Evolutionary conservation across 2,113 vertebrate genomes (phyloP), one percentile per base, ranked within the genome.

Genomic region (Hydrochoerus hydrochaeris): DNA sequence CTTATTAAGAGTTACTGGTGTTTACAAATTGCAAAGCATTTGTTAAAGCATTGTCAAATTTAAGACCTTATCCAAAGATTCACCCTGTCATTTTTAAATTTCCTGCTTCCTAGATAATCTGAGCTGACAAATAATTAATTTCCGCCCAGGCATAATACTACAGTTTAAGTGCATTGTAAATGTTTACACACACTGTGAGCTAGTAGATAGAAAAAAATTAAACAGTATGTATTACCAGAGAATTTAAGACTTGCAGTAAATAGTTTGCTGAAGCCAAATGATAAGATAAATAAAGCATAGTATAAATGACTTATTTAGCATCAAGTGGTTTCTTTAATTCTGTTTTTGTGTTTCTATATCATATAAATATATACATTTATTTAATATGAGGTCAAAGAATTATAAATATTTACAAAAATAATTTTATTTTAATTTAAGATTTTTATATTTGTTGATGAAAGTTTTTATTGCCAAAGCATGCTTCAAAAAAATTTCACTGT

Each of bases 31-130:
- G 17, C 7, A 46, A 81, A 82, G 52, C 77, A 52, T 57, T 92
- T 62, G 62, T 85, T 32, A 90, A 78, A 73, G 14, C 67, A 52
- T 85, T 89, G 81, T 90, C 52, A 82, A 49, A 82, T 54, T 85
- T 60, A 85, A 95, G 89, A 54, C 46, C 20, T 24, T 35, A 93
- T 73, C 85, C 58, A 80, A 89, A 28, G 30, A 58, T 85, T 92
- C 91, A n/a, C 52, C 12, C 46, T 73, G 10, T 88, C 8, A 8
- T 83, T 93, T 95, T 93, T 96, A 81, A 90, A 96, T 96, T 97
- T 97, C 95, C 95, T 93, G 81, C 85, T 96, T 92, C 81, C 54
- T 28, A 88, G 90, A 96, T 49, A 89, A 3, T 93, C 30, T 80
- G 16, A 17, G 26, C 13, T 88, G 69, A 81, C 57, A 93, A 92